Evolutionary conservation across 2,888 invertebrate species (phyloP), one percentile per base, ranked within the genome.

Genomic region (Standfussiana lucernea): DNA sequence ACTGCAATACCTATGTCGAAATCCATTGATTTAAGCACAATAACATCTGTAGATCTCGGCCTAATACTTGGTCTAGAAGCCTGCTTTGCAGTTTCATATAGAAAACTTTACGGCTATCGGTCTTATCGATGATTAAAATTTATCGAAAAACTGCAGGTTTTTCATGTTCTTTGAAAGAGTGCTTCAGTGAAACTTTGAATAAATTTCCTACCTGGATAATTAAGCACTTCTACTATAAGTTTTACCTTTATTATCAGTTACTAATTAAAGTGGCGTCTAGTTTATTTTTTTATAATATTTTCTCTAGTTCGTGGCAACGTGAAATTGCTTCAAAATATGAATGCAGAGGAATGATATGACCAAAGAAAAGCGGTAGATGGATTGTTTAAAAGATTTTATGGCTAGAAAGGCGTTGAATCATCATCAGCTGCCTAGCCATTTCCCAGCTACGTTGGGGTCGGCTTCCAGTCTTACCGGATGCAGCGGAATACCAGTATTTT

Each of bases 151-250:
- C 75, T 47, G 32, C 32, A 74, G 37, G n/a, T 75, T 50, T 42
- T 75, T 75, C 40, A 50, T 50, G 47, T 40, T 75, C 75, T 40
- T 61, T 42, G 21, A 32, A 50, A 75, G 75, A 50, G 50, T 61
- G 10, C 32, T 47, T 62, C 50, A 75, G 61, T n/a, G 21, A n/a
- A 75, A 75, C 75, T 75, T 75, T 75, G 47, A 62, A 62, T 40
- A 40, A 61, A 75, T 50, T n/a, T 50, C 42, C 47, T 7, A 11
- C 40, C 32, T 75, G 61, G 47, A 32, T 40, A 61, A 75, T 62
- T 74, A 40, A 61, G 37, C 18, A 42, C n/a, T 62, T 75, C 40
- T n/a, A 21, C 32, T 32, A 15, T 15, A 59, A 73, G 28, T 37
- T 73, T 45, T 45, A 45, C 24, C 4, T 72, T 72, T 72, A 56